Percentiles rank a stretch among this genome's conserved stretches.
Evolutionary conservation across 2,888 invertebrate genomes (phyloP).

Genomic region (Hyles lineata): DNA sequence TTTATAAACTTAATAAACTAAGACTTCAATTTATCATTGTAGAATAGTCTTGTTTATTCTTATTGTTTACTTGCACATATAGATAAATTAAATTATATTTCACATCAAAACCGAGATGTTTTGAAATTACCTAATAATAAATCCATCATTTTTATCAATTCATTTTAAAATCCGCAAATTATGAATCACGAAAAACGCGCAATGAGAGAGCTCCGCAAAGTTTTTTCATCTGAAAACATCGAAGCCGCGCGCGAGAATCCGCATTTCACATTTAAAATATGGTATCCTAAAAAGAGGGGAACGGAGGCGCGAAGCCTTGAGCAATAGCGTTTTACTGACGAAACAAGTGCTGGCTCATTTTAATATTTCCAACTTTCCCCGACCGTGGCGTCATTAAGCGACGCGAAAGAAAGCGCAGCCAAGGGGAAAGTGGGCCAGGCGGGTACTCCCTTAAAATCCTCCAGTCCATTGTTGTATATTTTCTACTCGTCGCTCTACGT

Average conservation of each 20-base stretch:
- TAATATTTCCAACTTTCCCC: slow-evolving; percentile 80
- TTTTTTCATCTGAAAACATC: slow-evolving; percentile 50
- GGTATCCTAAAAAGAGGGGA: slow-evolving; percentile 40
- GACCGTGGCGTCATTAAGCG: slow-evolving; percentile 74
- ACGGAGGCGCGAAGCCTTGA: slow-evolving; percentile 71
- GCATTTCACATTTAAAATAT: slow-evolving; percentile 46
- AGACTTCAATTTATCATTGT: too few relatives aligned
- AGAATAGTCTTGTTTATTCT: too few relatives aligned
- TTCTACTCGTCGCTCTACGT: slow-evolving; percentile 54
- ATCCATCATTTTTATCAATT: background rate
- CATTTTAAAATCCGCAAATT: slow-evolving; percentile 28
- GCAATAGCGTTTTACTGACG: slow-evolving; percentile 74
- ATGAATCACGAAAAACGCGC: slow-evolving; percentile 22
- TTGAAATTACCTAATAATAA: background rate
- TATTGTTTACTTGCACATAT: too few relatives aligned
- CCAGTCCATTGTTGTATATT: slow-evolving; percentile 74
- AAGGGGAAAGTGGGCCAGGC: slow-evolving; percentile 70
- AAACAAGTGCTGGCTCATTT: slow-evolving; percentile 83
- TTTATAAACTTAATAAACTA: too few relatives aligned
- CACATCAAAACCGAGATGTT: too few relatives aligned
- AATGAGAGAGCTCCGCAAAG: slow-evolving; percentile 40
- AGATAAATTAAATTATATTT: too few relatives aligned
- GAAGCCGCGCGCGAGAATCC: slow-evolving; percentile 39
- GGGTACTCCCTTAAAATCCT: slow-evolving; percentile 72
- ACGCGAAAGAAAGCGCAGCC: slow-evolving; percentile 67